Evolutionary conservation across 2,888 invertebrate species (phyloP).

Genomic region (Idaea aversata): DNA sequence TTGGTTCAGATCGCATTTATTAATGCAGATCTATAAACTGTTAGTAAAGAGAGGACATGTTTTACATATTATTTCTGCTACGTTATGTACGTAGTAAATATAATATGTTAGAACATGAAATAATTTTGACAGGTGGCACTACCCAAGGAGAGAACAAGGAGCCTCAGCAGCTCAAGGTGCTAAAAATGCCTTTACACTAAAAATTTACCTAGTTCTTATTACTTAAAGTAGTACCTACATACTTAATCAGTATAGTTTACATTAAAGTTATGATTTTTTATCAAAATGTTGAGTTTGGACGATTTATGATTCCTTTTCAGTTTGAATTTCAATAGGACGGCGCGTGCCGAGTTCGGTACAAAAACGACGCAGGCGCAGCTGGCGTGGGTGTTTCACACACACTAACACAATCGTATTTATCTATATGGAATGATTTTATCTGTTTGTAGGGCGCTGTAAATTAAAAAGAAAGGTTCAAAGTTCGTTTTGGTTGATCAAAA

Average conservation of each 20-base stretch:
- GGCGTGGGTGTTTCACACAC: slow-evolving; percentile 60
- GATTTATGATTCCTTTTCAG: slow-evolving; percentile 30
- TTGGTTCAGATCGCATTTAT: too few relatives aligned
- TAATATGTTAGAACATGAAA: too few relatives aligned
- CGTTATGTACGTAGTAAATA: too few relatives aligned
- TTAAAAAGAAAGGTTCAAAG: slow-evolving; percentile 5
- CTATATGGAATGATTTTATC: slow-evolving; percentile 14
- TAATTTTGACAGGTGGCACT: too few relatives aligned
- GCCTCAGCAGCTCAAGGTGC: too few relatives aligned
- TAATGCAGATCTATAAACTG: too few relatives aligned
- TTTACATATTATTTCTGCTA: too few relatives aligned
- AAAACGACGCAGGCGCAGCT: slow-evolving; percentile 65
- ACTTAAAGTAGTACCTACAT: too few relatives aligned
- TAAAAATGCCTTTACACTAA: too few relatives aligned
- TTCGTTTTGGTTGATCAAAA: slow-evolving; percentile 6
- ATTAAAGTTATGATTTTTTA: background rate
- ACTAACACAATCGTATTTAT: slow-evolving; percentile 25
- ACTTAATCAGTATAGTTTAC: background rate
- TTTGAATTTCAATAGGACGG: slow-evolving; percentile 38
- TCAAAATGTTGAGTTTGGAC: slow-evolving; percentile 18
- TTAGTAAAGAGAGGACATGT: too few relatives aligned
- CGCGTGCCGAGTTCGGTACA: slow-evolving; percentile 66
- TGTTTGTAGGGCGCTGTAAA: slow-evolving; percentile 4
- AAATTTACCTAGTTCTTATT: too few relatives aligned
- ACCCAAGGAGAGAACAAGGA: too few relatives aligned